A percentile compares a stretch with the other conserved stretches of the same genome.
Evolutionary conservation across 2,888 invertebrate species (phyloP).

Genomic region (Trachelus stipa): DNA sequence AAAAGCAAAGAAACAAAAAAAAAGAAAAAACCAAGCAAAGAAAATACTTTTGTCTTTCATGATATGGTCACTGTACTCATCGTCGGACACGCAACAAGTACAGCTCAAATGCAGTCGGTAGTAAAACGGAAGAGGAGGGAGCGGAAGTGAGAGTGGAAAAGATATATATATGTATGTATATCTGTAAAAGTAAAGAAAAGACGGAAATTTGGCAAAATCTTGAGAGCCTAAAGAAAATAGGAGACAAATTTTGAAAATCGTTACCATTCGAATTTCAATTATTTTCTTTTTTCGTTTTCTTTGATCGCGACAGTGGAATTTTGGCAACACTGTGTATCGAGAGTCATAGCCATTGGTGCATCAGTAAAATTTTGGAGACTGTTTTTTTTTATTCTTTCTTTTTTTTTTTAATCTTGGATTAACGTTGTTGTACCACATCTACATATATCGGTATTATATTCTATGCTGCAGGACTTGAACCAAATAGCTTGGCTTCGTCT

Average conservation of each 20-base stretch:
- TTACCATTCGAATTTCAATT: conserved; percentile 7
- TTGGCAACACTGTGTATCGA: background rate
- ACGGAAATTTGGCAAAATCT: conserved; percentile 8
- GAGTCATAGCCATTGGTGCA: conserved; percentile 65
- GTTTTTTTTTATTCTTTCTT: conserved; percentile 12
- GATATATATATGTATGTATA: no score
- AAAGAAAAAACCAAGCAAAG: conserved; percentile 9
- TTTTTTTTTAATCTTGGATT: conserved; percentile 9
- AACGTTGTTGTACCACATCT: background rate
- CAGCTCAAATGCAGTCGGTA: conserved; percentile 2
- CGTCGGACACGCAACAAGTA: conserved; percentile 30
- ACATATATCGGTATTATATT: conserved; percentile 45
- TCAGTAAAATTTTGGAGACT: conserved; percentile 42
- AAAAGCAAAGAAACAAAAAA: background rate
- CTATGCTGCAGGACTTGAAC: conserved; percentile 66
- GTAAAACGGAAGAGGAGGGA: no score
- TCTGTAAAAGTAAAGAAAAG: conserved; percentile 12
- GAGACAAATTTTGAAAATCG: conserved; percentile 5
- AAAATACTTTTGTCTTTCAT: conserved; percentile 51
- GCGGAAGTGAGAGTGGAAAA: no score
- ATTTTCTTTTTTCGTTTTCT: no score
- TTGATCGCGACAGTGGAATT: background rate
- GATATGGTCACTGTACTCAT: conserved; percentile 66
- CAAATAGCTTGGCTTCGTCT: conserved; percentile 62
- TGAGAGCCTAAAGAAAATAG: conserved; percentile 10